Evolutionary conservation across 2,888 invertebrate genomes (phyloP).

Genomic region (Hypena proboscidalis): DNA sequence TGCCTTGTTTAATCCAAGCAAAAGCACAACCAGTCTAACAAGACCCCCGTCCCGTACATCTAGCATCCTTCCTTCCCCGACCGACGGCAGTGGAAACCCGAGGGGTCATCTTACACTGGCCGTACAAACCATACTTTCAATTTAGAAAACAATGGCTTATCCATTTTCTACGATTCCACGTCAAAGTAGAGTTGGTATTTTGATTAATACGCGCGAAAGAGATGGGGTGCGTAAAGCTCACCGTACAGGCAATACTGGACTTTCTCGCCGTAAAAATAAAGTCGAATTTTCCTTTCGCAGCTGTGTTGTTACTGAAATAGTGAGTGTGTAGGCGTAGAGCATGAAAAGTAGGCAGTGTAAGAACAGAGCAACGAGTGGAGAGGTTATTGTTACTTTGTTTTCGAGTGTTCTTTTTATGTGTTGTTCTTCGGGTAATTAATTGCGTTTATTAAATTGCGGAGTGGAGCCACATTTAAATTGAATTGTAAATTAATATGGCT

Average conservation of each 20-base stretch:
- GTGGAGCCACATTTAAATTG: slow-evolving; percentile 21
- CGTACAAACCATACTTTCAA: slow-evolving; percentile 80
- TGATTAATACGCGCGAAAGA: slow-evolving; percentile 84
- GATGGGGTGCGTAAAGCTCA: slow-evolving; percentile 69
- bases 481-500: slow-evolving; percentile 27
- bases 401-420: slow-evolving; percentile 41
- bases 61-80: slow-evolving; percentile 15
- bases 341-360: slow-evolving; percentile 83
- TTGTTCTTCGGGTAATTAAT: slow-evolving; percentile 35
- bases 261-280: slow-evolving; percentile 54
- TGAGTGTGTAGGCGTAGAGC: slow-evolving; percentile 82
- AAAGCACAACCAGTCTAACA: slow-evolving; percentile 44
- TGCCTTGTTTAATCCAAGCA: slow-evolving; percentile 76
- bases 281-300: slow-evolving; percentile 58
- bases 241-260: slow-evolving; percentile 50
- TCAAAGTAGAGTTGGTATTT: slow-evolving; percentile 84
- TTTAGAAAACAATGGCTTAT: slow-evolving; percentile 84
- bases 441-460: slow-evolving; percentile 30
- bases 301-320: slow-evolving; percentile 75
- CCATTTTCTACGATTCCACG: slow-evolving; percentile 83
- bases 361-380: slow-evolving; percentile 72
- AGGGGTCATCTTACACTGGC: slow-evolving; percentile 60
- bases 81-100: slow-evolving; percentile 31
- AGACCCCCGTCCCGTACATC: slow-evolving; percentile 51
- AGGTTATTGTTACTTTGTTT: slow-evolving; percentile 63